A percentile compares a stretch with the other conserved stretches of the same genome.
Conservation (phyloP, 2,797 vertebrate genomes). For the Acanthiza pusilla region DNA sequence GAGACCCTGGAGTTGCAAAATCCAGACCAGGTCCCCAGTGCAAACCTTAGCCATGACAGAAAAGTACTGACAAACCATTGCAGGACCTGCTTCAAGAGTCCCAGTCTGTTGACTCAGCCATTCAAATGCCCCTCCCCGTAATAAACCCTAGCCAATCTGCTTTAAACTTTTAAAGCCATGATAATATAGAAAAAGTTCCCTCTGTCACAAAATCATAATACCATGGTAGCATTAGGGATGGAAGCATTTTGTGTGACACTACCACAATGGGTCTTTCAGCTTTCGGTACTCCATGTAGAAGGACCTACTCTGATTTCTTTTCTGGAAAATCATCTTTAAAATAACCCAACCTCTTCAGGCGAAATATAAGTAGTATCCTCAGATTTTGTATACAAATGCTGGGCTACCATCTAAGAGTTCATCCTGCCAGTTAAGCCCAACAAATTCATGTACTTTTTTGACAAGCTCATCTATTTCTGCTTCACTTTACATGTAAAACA, state of each 20-base stretch:
- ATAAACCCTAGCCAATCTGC: neutral
- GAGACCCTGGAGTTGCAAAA: neutral
- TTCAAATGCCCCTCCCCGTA: neutral
- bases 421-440: neutral
- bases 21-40: neutral
- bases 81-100: neutral
- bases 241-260: neutral
- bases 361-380: neutral
- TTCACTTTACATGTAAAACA: neutral
- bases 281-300: neutral
- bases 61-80: neutral
- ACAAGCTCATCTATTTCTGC: neutral
- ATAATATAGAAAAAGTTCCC: neutral
- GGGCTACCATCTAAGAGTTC: neutral
- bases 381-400: neutral
- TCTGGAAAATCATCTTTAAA: neutral
- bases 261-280: neutral
- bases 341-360: neutral
- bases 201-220: neutral
- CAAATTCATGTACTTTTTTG: neutral
- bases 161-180: neutral
- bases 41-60: neutral
- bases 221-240: neutral
- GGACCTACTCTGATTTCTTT: neutral
- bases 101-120: neutral